phyloP scores from a whole-genome alignment of 2,113 vertebrate species.

The Scomber scombrus region DNA sequence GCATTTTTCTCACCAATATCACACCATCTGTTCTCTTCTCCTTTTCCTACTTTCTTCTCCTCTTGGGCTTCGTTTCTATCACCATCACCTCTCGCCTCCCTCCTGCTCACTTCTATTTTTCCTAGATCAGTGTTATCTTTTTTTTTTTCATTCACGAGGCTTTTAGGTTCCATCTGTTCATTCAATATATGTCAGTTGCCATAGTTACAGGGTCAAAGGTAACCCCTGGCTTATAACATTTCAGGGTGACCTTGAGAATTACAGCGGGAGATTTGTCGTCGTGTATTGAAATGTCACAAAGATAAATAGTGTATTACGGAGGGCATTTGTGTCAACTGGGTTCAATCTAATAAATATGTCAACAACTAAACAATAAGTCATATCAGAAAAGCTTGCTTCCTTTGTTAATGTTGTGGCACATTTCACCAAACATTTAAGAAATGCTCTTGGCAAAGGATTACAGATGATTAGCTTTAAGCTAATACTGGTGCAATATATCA shows the following conservation, averaged over 20 bases:
- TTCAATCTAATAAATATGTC: background rate
- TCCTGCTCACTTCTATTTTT: slow-evolving; percentile 9
- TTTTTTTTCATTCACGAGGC: background rate
- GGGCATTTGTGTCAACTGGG: background rate
- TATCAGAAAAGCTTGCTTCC: no score
- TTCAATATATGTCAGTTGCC: slow-evolving; percentile 17
- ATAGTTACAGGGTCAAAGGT: slow-evolving; percentile 50
- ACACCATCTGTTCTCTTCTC: slow-evolving; percentile 27
- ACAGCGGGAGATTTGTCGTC: background rate
- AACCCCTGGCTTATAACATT: background rate
- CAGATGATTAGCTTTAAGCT: no score
- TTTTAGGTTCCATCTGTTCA: slow-evolving; percentile 26
- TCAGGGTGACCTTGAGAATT: slow-evolving; percentile 1
- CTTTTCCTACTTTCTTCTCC: background rate
- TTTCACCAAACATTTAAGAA: no score
- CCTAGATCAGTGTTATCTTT: background rate
- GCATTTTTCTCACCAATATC: background rate
- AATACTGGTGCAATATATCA: no score
- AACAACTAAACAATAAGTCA: no score
- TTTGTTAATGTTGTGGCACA: no score
- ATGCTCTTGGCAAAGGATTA: no score
- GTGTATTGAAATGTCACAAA: slow-evolving; percentile 1
- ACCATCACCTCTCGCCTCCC: slow-evolving; percentile 2
- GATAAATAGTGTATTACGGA: background rate
- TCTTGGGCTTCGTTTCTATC: slow-evolving; percentile 30